phyloP scores from a whole-genome alignment of 2,797 vertebrate genomes.

The Pseudochirops corinnae region DNA sequence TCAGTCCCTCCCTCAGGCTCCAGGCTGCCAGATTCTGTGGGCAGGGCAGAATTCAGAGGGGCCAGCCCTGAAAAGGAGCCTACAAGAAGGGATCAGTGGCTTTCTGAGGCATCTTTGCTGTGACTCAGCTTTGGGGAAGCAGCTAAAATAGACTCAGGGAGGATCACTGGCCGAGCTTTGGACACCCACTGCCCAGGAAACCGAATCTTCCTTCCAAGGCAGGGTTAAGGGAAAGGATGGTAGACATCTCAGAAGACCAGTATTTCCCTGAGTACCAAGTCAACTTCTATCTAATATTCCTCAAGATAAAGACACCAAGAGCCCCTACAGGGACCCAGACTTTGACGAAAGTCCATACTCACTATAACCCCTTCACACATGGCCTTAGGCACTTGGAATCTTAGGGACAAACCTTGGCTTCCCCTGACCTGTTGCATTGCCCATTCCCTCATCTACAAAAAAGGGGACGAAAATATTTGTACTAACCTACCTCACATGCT shows the following conservation, averaged over 20 bases:
- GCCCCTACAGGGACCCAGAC: not conserved
- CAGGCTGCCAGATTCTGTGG: not conserved
- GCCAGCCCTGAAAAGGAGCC: not conserved
- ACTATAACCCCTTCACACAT: not conserved
- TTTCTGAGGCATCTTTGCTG: slow-evolving; percentile 6
- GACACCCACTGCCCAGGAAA: not conserved
- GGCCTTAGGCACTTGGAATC: not conserved
- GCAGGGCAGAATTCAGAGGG: not conserved
- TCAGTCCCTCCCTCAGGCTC: not conserved
- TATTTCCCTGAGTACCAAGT: not conserved
- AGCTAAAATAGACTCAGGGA: slow-evolving; percentile 48
- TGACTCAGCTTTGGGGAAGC: slow-evolving; percentile 72
- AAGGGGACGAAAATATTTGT: not conserved
- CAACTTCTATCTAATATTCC: not conserved
- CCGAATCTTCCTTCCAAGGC: not conserved
- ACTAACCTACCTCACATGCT: not conserved
- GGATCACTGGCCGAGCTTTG: not conserved
- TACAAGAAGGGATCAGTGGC: not conserved
- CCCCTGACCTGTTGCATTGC: not conserved
- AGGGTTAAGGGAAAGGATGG: not conserved
- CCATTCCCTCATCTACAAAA: not conserved
- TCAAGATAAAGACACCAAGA: not conserved
- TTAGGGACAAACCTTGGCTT: not conserved
- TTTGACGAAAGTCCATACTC: not conserved
- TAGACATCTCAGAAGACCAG: not conserved